phyloP scores from a whole-genome alignment of 1,140 invertebrate species.

The Oryzaephilus surinamensis region DNA sequence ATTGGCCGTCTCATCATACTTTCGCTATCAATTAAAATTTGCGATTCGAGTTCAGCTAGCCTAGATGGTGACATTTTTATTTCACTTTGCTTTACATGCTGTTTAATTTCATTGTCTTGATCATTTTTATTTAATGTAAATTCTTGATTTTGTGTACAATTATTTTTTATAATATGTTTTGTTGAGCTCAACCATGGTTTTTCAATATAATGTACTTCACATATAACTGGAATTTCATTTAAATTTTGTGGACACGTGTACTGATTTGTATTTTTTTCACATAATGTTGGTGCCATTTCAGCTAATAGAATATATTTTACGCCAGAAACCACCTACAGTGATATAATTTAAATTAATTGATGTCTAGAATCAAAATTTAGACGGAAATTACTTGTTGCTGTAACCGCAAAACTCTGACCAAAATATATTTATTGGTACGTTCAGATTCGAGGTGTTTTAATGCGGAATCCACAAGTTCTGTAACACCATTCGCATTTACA shows the following conservation, averaged over 20 bases:
- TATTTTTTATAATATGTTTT: slow-evolving; percentile 32
- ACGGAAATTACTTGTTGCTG: slow-evolving; percentile 30
- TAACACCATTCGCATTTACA: slow-evolving; percentile 22
- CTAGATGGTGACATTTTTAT: slow-evolving; percentile 6
- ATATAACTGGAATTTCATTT: slow-evolving; percentile 17
- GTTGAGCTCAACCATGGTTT: slow-evolving; percentile 27
- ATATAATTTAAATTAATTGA: too few species aligned
- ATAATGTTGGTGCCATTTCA: slow-evolving; percentile 26
- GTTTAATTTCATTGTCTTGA: slow-evolving; percentile 20
- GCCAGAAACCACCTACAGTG: slow-evolving; percentile 31
- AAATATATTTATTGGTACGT: slow-evolving; percentile 14
- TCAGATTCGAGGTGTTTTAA: slow-evolving; percentile 27
- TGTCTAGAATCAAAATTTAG: too few species aligned
- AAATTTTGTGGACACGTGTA: slow-evolving; percentile 16
- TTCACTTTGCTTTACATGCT: slow-evolving; percentile 16
- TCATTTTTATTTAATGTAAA: slow-evolving; percentile 18
- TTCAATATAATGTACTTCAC: slow-evolving; percentile 28
- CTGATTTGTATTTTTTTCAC: slow-evolving; percentile 15
- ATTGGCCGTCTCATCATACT: too few species aligned
- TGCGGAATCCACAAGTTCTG: slow-evolving; percentile 22
- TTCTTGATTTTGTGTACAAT: slow-evolving; percentile 32
- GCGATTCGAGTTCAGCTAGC: slow-evolving; percentile 27
- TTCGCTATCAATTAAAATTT: slow-evolving; percentile 25
- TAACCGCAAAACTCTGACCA: slow-evolving; percentile 22
- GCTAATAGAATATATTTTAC: slow-evolving; percentile 29